A percentile compares a stretch with the other conserved stretches of the same genome.
Evolutionary conservation across 2,888 invertebrate species (phyloP).

Genomic region (Amaurobius ferox): DNA sequence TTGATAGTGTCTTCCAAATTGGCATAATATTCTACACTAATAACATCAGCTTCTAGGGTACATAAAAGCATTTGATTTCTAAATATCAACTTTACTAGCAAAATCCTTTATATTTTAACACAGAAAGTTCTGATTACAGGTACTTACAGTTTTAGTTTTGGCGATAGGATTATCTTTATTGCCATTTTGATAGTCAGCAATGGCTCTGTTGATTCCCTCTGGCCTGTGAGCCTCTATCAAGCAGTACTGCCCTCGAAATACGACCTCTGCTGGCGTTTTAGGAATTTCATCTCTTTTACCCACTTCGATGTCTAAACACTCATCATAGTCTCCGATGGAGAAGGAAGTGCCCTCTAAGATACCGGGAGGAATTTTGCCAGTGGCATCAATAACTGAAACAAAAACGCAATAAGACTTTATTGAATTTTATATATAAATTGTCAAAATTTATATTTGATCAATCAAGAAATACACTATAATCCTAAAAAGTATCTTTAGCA

Average conservation of each 20-base stretch:
- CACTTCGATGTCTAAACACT: slow-evolving; percentile 66
- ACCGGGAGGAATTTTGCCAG: slow-evolving; percentile 68
- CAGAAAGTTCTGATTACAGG: too few species aligned
- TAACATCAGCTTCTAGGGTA: too few species aligned
- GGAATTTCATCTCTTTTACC: slow-evolving; percentile 47
- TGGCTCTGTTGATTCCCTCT: slow-evolving; percentile 43
- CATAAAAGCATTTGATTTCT: too few species aligned
- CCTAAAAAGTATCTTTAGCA: too few species aligned
- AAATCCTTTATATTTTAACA: too few species aligned
- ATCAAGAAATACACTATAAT: too few species aligned
- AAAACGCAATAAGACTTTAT: neutral
- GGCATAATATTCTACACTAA: too few species aligned
- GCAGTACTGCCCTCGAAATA: slow-evolving; percentile 55
- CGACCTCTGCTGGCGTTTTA: slow-evolving; percentile 10
- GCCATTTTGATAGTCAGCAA: slow-evolving; percentile 39
- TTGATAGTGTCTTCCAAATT: too few species aligned
- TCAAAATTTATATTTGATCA: too few species aligned
- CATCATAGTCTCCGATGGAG: slow-evolving; percentile 66
- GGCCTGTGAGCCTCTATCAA: slow-evolving; percentile 55
- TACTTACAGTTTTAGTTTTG: slow-evolving; percentile 62
- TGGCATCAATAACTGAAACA: slow-evolving; percentile 67
- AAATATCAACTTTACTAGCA: too few species aligned
- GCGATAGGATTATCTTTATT: slow-evolving; percentile 44
- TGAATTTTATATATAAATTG: too few species aligned
- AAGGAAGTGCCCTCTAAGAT: slow-evolving; percentile 65